Percentiles rank a stretch among this genome's conserved stretches.
Conservation (phyloP, 2,888 invertebrate species). For the Dynastes hyllus region DNA sequence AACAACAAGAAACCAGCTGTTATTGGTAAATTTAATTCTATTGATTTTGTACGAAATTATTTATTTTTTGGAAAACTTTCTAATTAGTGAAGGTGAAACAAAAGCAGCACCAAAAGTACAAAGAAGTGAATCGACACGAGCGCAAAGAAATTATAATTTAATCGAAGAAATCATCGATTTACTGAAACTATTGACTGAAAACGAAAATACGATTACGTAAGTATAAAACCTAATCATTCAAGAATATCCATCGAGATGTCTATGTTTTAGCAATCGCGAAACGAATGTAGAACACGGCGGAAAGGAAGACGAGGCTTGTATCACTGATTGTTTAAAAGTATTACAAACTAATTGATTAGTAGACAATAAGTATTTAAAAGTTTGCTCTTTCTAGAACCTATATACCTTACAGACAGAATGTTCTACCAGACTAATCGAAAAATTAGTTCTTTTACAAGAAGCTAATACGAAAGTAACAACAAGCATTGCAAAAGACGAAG, state of each 20-base stretch:
- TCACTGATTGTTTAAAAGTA: slow-evolving; percentile 48
- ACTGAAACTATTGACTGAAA: slow-evolving; percentile 69
- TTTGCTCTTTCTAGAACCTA: slow-evolving; percentile 48
- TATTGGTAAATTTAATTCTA: slow-evolving; percentile 70
- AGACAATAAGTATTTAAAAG: slow-evolving; percentile 35
- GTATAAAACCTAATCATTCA: slow-evolving; percentile 37
- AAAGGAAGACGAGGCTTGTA: slow-evolving; percentile 21
- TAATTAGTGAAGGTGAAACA: slow-evolving; percentile 68
- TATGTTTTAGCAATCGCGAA: slow-evolving; percentile 43
- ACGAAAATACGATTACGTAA: slow-evolving; percentile 69
- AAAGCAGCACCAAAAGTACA: slow-evolving; percentile 66
- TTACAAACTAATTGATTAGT: slow-evolving; percentile 21
- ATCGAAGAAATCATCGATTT: slow-evolving; percentile 72
- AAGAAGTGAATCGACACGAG: slow-evolving; percentile 66
- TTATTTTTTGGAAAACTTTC: slow-evolving; percentile 25
- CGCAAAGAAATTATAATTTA: slow-evolving; percentile 71
- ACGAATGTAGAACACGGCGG: not conserved
- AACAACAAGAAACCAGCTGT: slow-evolving; percentile 77
- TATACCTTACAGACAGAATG: slow-evolving; percentile 68
- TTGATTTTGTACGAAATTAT: not conserved
- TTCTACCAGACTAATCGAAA: slow-evolving; percentile 67
- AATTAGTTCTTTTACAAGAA: slow-evolving; percentile 69
- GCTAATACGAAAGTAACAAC: slow-evolving; percentile 64
- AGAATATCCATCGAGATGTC: not conserved
- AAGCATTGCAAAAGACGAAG: slow-evolving; percentile 61